Evolutionary conservation across 2,888 invertebrate species (phyloP), one percentile per base, ranked within the genome.

Genomic region (Melikaiella ostensackeni): DNA sequence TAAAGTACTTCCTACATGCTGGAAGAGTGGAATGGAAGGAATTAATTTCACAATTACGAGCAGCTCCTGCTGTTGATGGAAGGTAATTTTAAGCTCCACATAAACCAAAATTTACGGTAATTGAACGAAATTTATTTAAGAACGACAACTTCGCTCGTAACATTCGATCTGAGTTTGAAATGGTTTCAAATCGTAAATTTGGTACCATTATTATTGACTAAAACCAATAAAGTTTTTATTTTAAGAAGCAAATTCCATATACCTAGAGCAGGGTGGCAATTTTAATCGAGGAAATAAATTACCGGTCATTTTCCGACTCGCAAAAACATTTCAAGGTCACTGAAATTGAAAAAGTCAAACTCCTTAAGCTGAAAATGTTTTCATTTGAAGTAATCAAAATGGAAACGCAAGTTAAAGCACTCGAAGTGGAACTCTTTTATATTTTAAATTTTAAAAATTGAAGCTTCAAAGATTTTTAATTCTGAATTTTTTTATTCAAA

Each of bases 101-200:
- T 70, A 70, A 70, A 70, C 50, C n/a, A 19, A 33, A 50, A 70
- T 70, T 50, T 50, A 70, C n/a, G 70, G 13, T n/a, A 11, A 30
- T 50, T 46, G 27, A 38, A 50, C 70, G 11, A 50, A 33, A 50
- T 70, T 70, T 30, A 33, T 50, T n/a, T 33, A n/a, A 50, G 33
- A 46, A 66, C 24, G 21, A 27, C 9, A 46, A 27, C 46, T 13
- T 66, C 19, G 4, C 42, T 66, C 46, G 46, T 66, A 66, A 50
- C 8, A 1, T 21, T 57, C 13, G 24, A 24, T 11, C 24, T 24
- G 13, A 57, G 24, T 24, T 11, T 21, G 9, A 0, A 21, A 66
- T 19, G 16, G 19, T 16, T 42, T 19, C 1, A 30, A 70, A 46
- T 30, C 46, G 50, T 50, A n/a, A 33, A 70, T 50, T 70, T 50